These are phyloP conservation scores for Ophioninae sp. DNA, from an alignment of 2,888 invertebrate species.

Conservation along the genomic window DNA sequence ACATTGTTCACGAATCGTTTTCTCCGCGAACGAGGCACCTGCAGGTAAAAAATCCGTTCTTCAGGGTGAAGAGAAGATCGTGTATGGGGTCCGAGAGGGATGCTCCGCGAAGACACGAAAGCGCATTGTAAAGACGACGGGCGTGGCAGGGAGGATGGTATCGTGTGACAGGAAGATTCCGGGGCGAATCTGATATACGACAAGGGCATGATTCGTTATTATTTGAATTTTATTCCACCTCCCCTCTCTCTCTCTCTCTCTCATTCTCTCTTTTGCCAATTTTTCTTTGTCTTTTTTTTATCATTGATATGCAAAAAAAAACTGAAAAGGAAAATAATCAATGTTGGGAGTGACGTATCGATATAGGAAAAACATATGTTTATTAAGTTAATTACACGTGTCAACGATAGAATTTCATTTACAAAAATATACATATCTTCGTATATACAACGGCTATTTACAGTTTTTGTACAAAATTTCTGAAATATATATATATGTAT, in stretches of 20 bases:
- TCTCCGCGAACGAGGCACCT: slow-evolving; percentile 57
- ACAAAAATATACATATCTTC: slow-evolving; percentile 67
- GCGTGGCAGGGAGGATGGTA: slow-evolving; percentile 71
- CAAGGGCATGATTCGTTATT: slow-evolving; percentile 76
- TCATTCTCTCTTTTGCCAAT: background rate
- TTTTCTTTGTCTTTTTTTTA: background rate
- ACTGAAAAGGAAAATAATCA: background rate
- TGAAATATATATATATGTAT: background rate
- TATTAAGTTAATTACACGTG: slow-evolving; percentile 58
- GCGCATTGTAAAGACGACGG: slow-evolving; percentile 70
- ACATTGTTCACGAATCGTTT: slow-evolving; percentile 54
- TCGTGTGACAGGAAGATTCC: slow-evolving; percentile 78
- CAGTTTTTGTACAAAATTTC: slow-evolving; percentile 62
- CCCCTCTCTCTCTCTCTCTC: slow-evolving; percentile 26
- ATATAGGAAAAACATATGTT: slow-evolving; percentile 41
- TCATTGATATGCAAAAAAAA: background rate
- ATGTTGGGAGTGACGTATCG: background rate
- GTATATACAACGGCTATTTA: slow-evolving; percentile 60
- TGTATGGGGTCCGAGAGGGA: slow-evolving; percentile 32
- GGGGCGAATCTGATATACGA: slow-evolving; percentile 73
- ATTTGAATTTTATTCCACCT: slow-evolving; percentile 72
- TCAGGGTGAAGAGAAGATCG: slow-evolving; percentile 10
- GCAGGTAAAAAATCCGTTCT: slow-evolving; percentile 58
- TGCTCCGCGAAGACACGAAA: slow-evolving; percentile 53
- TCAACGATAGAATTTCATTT: slow-evolving; percentile 62